Evolutionary conservation across 1,140 invertebrate genomes (phyloP).

Genomic region (Lutraria rhynchaena): DNA sequence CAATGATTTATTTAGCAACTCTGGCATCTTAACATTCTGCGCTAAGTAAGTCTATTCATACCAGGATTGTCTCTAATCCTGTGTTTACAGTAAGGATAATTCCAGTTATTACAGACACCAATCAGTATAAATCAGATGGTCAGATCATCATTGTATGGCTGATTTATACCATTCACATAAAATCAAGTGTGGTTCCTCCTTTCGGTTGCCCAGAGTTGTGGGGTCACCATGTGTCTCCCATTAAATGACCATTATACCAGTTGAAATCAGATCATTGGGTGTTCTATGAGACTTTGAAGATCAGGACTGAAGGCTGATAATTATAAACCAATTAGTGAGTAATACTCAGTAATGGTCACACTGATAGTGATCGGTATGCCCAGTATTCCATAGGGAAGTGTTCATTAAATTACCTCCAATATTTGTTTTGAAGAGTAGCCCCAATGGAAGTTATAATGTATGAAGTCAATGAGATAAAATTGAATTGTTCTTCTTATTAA

Average conservation of each 20-base stretch:
- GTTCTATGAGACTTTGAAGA: background rate
- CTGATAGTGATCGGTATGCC: slow-evolving; percentile 37
- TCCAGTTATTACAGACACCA: too few relatives aligned
- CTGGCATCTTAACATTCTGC: too few relatives aligned
- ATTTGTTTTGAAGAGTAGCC: slow-evolving; percentile 3
- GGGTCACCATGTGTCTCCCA: slow-evolving; percentile 11
- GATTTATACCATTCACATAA: too few relatives aligned
- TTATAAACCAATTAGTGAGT: slow-evolving; percentile 54
- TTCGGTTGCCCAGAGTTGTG: too few relatives aligned
- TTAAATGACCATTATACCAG: slow-evolving; percentile 19
- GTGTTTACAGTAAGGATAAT: too few relatives aligned
- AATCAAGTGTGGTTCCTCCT: too few relatives aligned
- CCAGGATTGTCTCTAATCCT: too few relatives aligned
- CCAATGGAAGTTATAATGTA: background rate
- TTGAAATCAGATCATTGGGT: background rate
- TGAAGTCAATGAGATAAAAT: slow-evolving; percentile 17
- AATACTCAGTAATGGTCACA: slow-evolving; percentile 35
- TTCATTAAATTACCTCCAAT: background rate
- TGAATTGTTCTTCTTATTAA: slow-evolving; percentile 18
- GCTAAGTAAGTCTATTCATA: too few relatives aligned
- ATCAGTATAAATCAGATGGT: background rate
- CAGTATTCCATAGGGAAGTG: slow-evolving; percentile 16
- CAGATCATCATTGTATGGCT: too few relatives aligned
- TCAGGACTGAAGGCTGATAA: slow-evolving; percentile 16
- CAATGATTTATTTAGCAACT: too few relatives aligned